These are phyloP conservation scores for Cyanoderma ruficeps DNA, from an alignment of 2,113 vertebrate genomes.

Conservation along the genomic window DNA sequence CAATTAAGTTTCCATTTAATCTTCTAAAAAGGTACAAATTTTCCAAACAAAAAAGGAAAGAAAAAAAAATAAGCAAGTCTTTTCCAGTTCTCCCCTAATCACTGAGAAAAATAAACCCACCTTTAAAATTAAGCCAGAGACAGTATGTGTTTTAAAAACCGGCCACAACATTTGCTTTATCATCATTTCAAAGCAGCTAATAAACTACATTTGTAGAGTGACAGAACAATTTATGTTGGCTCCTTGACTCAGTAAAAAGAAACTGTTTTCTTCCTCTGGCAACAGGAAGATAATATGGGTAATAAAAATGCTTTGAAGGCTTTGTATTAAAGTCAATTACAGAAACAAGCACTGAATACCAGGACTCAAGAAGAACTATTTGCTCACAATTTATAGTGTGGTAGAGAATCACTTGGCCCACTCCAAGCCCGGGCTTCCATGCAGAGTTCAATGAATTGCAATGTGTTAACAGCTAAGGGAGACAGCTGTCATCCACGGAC, in stretches of 20 bases:
- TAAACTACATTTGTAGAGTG: background rate
- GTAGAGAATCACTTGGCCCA: constrained; percentile 1
- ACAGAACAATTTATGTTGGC: background rate
- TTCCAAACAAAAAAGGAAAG: accelerated
- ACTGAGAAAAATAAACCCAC: background rate
- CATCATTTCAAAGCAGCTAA: background rate
- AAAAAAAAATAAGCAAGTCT: background rate
- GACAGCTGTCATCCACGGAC: background rate
- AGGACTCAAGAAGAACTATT: background rate
- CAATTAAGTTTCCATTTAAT: background rate
- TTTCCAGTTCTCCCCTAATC: background rate
- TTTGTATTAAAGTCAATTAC: constrained; percentile 22
- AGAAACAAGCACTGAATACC: constrained; percentile 16
- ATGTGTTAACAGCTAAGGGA: background rate
- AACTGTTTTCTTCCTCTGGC: constrained; percentile 7
- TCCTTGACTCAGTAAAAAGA: background rate
- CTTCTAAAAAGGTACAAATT: background rate
- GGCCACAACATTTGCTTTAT: background rate
- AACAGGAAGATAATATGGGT: background rate
- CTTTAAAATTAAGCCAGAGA: background rate
- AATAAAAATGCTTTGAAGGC: constrained; percentile 50
- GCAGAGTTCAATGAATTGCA: background rate
- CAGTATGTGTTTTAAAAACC: background rate
- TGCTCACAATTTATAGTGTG: background rate
- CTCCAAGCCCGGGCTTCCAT: background rate